Percentiles rank a stretch among this genome's conserved stretches.
phyloP scores from a whole-genome alignment of 2,797 vertebrate species.

The Spinibarbus caldwelli region DNA sequence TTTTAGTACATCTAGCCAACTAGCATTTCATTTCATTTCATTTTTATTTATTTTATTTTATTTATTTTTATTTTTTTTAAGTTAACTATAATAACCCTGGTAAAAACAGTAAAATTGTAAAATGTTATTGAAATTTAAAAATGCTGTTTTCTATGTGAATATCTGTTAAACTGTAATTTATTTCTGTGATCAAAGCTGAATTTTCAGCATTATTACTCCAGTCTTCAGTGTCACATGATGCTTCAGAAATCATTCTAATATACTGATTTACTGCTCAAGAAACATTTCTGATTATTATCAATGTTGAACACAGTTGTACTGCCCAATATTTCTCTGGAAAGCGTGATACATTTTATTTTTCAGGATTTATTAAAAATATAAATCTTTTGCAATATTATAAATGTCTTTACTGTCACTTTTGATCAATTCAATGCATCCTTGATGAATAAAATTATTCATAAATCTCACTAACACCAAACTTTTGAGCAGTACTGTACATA shows the following conservation, averaged over 20 bases:
- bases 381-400: no score
- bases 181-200: not conserved
- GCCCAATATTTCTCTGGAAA: no score
- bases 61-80: not conserved
- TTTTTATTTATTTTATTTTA: no score
- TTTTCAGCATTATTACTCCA: not conserved
- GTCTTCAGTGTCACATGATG: not conserved
- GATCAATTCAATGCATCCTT: not conserved
- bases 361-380: no score
- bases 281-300: not conserved
- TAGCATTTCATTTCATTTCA: no score
- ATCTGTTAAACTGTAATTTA: not conserved
- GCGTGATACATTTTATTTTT: not conserved
- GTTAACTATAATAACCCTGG: not conserved
- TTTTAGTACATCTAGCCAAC: no score
- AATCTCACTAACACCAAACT: not conserved
- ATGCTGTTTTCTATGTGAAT: not conserved
- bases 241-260: not conserved
- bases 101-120: no score
- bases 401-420: not conserved
- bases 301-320: not conserved
- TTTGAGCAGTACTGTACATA: not conserved
- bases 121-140: no score
- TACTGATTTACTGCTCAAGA: not conserved
- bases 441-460: not conserved